phyloP scores from a whole-genome alignment of 2,888 invertebrate genomes.

The Mamestra brassicae region DNA sequence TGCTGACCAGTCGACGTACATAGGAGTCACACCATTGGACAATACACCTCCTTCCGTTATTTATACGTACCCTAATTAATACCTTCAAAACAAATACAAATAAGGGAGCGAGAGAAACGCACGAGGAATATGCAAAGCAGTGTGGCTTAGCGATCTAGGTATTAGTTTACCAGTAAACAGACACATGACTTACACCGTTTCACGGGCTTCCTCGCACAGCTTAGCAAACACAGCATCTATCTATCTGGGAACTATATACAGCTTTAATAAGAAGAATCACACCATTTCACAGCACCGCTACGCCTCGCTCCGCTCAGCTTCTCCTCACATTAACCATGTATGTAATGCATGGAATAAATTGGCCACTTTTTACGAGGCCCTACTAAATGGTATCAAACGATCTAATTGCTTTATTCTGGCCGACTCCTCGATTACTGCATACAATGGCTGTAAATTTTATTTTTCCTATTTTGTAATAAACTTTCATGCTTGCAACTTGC shows the following conservation, averaged over 20 bases:
- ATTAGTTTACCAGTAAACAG: neutral
- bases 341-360: slow-evolving; percentile 57
- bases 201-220: neutral
- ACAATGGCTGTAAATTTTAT: slow-evolving; percentile 62
- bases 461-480: slow-evolving; percentile 63
- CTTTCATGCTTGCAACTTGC: slow-evolving; percentile 55
- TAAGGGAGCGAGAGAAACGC: neutral
- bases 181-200: neutral
- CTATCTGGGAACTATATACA: too few relatives aligned
- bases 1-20: too few relatives aligned
- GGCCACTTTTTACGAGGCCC: slow-evolving; percentile 56
- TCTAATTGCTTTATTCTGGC: slow-evolving; percentile 68
- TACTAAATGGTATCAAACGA: slow-evolving; percentile 66
- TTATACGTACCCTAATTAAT: too few relatives aligned
- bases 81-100: too few relatives aligned
- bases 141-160: too few relatives aligned
- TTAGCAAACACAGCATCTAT: neutral
- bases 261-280: neutral
- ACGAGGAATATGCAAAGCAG: neutral
- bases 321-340: neutral
- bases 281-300: neutral
- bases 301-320: neutral
- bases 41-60: too few relatives aligned
- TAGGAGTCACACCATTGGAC: too few relatives aligned
- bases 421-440: slow-evolving; percentile 55